A percentile compares a stretch with the other conserved stretches of the same genome.
Evolutionary conservation across 2,888 invertebrate species (phyloP).

Genomic region (Pyrochroa serraticornis): DNA sequence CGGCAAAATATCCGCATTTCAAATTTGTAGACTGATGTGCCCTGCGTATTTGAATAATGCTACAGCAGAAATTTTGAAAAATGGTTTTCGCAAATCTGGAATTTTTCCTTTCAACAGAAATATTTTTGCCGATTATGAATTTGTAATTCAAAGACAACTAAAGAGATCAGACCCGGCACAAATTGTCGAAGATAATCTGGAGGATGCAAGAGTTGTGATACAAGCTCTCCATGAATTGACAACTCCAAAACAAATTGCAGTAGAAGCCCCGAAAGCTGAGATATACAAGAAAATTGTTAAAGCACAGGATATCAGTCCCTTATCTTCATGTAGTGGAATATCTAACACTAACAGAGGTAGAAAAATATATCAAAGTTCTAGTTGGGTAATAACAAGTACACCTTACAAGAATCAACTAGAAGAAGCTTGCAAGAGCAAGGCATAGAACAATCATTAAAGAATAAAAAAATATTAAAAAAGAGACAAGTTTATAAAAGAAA

Average conservation of each 20-base stretch:
- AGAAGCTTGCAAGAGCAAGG: not conserved
- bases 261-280: no score
- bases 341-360: not conserved
- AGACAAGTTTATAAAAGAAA: not conserved
- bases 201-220: no score
- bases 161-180: not conserved
- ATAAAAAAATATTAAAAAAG: not conserved
- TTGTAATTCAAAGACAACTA: not conserved
- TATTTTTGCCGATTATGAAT: not conserved
- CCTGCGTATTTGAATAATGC: not conserved
- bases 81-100: slow-evolving; percentile 11
- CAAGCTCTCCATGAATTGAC: no score
- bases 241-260: no score
- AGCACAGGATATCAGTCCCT: not conserved
- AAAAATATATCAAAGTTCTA: not conserved
- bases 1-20: slow-evolving; percentile 1
- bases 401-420: slow-evolving; percentile 8
- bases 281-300: not conserved
- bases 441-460: not conserved
- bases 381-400: slow-evolving; percentile 10
- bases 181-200: not conserved
- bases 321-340: not conserved
- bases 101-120: slow-evolving; percentile 7
- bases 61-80: not conserved
- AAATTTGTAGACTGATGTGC: slow-evolving; percentile 11